phyloP scores from a whole-genome alignment of 2,113 vertebrate species.

The Hucho hucho region DNA sequence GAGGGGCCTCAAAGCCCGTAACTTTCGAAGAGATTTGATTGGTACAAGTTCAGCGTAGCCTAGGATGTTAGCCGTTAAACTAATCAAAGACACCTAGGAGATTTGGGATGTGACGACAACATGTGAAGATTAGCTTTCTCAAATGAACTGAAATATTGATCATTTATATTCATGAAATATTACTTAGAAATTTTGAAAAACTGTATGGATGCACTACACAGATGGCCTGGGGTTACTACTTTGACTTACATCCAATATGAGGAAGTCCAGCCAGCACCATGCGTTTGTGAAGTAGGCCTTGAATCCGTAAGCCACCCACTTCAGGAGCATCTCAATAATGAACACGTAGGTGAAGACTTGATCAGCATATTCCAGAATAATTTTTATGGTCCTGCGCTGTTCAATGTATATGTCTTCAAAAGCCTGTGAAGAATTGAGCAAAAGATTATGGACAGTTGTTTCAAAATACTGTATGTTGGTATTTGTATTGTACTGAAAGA shows the following conservation, averaged over 20 bases:
- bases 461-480: neutral
- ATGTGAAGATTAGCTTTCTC: neutral
- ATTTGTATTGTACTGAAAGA: too few species aligned
- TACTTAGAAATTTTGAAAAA: neutral
- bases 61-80: constrained; percentile 88
- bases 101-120: neutral
- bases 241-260: constrained; percentile 88
- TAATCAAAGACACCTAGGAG: constrained; percentile 88
- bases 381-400: constrained; percentile 81
- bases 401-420: constrained; percentile 95
- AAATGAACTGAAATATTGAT: neutral
- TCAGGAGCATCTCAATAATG: constrained; percentile 94
- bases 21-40: constrained; percentile 90
- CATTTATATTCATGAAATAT: neutral
- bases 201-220: too few species aligned
- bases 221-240: neutral
- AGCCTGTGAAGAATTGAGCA: constrained; percentile 71
- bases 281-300: constrained; percentile 94
- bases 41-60: constrained; percentile 91
- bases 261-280: constrained; percentile 98
- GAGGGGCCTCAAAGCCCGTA: constrained; percentile 88
- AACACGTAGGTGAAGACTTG: constrained; percentile 94
- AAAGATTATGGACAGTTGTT: neutral
- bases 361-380: constrained; percentile 87
- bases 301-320: constrained; percentile 93